Percentiles rank a stretch among this genome's conserved stretches.
phyloP scores from a whole-genome alignment of 2,888 invertebrate species.

The Horisme vitalbata region DNA sequence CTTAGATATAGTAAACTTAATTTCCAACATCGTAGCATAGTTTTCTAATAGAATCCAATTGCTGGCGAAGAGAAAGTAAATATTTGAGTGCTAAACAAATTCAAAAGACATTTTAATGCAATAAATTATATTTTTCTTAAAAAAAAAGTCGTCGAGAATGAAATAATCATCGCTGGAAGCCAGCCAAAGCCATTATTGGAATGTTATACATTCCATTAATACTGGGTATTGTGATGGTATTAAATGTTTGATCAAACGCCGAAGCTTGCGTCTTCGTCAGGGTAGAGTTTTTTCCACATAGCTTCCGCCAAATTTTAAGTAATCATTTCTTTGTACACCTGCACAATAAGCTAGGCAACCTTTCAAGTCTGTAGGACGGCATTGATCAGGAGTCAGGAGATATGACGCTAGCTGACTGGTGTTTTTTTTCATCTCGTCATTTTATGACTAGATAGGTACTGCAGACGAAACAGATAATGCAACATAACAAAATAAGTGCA shows the following conservation, averaged over 20 bases:
- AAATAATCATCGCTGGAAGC: constrained; percentile 46
- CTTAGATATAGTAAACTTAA: too few species aligned
- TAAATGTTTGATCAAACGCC: constrained; percentile 14
- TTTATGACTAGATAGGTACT: background rate
- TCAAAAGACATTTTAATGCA: constrained; percentile 19
- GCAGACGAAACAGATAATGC: constrained; percentile 7
- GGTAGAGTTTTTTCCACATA: too few species aligned
- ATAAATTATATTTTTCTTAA: constrained; percentile 44
- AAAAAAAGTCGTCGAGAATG: constrained; percentile 34
- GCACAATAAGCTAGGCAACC: too few species aligned
- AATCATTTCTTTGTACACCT: too few species aligned
- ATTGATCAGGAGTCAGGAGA: too few species aligned
- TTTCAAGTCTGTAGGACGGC: too few species aligned
- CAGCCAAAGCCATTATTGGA: constrained; percentile 44
- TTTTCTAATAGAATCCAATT: too few species aligned
- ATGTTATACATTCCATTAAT: constrained; percentile 47
- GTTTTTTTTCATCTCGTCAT: too few species aligned
- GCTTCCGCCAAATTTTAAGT: too few species aligned
- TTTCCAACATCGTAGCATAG: too few species aligned
- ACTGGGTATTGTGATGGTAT: constrained; percentile 42
- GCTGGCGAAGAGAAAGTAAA: background rate
- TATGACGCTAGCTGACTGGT: too few species aligned
- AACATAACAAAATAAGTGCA: constrained; percentile 43
- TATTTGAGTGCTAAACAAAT: constrained; percentile 9
- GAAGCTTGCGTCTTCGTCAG: too few species aligned